Evolutionary conservation across 1,140 invertebrate genomes (phyloP).

Genomic region (Colletes latitarsis): DNA sequence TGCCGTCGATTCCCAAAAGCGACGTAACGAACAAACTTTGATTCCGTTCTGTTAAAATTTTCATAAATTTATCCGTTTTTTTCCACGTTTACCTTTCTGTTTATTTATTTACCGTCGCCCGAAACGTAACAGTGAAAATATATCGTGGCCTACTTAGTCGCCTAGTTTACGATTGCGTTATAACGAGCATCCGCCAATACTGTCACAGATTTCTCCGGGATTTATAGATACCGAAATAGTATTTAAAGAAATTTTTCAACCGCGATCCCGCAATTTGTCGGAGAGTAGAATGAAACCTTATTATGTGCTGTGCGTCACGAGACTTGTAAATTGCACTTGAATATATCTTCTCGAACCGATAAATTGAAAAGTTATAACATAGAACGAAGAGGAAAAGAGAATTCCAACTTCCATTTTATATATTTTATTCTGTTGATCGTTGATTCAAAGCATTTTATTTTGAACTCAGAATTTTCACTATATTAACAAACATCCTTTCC

Average conservation of each 20-base stretch:
- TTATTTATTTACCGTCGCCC: background rate
- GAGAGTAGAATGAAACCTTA: background rate
- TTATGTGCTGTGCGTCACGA: too few species aligned
- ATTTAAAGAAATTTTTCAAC: background rate
- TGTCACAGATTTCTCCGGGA: background rate
- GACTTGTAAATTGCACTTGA: too few species aligned
- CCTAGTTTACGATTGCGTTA: background rate
- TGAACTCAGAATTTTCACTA: too few species aligned
- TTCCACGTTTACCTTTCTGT: background rate
- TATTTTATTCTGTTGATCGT: too few species aligned
- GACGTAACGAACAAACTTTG: too few species aligned
- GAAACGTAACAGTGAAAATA: background rate
- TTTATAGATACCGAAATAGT: background rate
- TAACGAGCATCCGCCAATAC: constrained; percentile 1
- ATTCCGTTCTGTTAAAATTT: background rate
- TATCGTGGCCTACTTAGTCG: constrained; percentile 2
- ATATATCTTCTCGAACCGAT: too few species aligned
- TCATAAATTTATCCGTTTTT: background rate
- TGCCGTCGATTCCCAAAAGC: too few species aligned
- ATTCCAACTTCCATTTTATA: too few species aligned
- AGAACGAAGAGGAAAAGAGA: too few species aligned
- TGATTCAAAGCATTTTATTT: too few species aligned
- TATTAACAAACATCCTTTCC: too few species aligned
- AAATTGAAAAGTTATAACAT: too few species aligned
- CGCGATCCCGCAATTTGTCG: background rate